Conservation (phyloP, 2,888 invertebrate genomes). For the Phrixothrix hirtus region DNA sequence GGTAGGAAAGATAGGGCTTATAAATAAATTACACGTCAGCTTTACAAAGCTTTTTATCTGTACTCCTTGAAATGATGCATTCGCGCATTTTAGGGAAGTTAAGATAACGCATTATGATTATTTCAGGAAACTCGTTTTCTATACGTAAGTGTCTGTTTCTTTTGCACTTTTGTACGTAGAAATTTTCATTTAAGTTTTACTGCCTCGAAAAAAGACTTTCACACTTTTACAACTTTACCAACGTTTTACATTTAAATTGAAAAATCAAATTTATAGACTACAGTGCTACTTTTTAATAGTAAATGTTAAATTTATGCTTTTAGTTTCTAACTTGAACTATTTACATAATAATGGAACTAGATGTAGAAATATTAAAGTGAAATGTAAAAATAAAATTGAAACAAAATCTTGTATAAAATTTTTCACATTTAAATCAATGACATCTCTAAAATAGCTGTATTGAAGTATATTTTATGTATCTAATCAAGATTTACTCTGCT, state of each 20-base stretch:
- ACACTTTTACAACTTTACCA: conserved; percentile 3
- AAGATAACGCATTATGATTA: no score
- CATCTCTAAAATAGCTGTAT: no score
- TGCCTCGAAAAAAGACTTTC: background rate
- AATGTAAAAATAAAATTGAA: no score
- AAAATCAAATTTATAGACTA: conserved; percentile 5
- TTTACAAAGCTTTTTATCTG: conserved; percentile 27
- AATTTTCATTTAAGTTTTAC: conserved; percentile 8
- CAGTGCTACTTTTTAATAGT: background rate
- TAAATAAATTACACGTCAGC: conserved; percentile 40
- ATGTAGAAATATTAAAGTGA: no score
- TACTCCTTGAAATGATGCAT: no score
- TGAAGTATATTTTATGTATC: no score
- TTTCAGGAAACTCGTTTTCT: background rate
- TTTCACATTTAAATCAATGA: no score
- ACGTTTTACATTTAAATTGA: conserved; percentile 9
- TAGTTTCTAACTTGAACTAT: background rate
- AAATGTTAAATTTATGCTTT: conserved; percentile 3
- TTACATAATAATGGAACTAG: background rate
- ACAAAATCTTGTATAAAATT: no score
- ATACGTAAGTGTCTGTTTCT: background rate
- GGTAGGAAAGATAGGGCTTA: conserved; percentile 24
- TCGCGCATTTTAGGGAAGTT: no score
- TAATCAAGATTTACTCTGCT: no score
- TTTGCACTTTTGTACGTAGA: background rate